These are phyloP conservation scores for Intellagama lesueurii DNA, from an alignment of 2,797 vertebrate genomes.

Conservation along the genomic window DNA sequence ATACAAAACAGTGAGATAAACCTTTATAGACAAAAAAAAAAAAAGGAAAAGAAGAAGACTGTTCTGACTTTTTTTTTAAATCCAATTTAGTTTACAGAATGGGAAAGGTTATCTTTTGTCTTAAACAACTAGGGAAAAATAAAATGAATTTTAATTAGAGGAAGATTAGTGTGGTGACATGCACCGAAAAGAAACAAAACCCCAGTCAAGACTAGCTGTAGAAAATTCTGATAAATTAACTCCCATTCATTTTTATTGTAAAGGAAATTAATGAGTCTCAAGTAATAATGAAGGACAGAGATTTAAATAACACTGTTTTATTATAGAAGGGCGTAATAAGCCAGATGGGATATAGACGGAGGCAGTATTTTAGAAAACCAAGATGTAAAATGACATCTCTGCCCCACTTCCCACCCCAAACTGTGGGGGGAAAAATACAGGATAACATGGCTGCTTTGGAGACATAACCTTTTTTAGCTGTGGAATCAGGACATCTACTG, in stretches of 20 bases:
- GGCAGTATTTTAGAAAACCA: neutral
- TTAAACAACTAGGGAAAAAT: slow-evolving; percentile 60
- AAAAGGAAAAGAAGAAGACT: slow-evolving; percentile 29
- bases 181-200: slow-evolving; percentile 41
- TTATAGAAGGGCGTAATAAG: slow-evolving; percentile 20
- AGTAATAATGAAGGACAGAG: slow-evolving; percentile 32
- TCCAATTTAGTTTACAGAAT: slow-evolving; percentile 52
- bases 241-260: slow-evolving; percentile 48
- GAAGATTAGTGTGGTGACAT: slow-evolving; percentile 57
- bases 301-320: slow-evolving; percentile 52
- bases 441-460: neutral
- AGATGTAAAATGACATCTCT: neutral
- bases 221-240: neutral
- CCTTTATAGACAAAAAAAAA: slow-evolving; percentile 50
- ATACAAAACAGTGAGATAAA: slow-evolving; percentile 52
- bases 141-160: slow-evolving; percentile 69
- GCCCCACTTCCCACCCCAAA: too few relatives aligned
- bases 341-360: neutral
- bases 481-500: neutral
- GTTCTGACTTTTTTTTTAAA: slow-evolving; percentile 55
- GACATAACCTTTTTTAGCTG: neutral
- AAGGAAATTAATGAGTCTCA: slow-evolving; percentile 48
- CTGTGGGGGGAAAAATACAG: neutral
- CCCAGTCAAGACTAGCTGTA: slow-evolving; percentile 42
- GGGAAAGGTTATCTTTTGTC: slow-evolving; percentile 53